Conservation (phyloP, 2,113 vertebrate species). For the Neomonachus schauinslandi region DNA sequence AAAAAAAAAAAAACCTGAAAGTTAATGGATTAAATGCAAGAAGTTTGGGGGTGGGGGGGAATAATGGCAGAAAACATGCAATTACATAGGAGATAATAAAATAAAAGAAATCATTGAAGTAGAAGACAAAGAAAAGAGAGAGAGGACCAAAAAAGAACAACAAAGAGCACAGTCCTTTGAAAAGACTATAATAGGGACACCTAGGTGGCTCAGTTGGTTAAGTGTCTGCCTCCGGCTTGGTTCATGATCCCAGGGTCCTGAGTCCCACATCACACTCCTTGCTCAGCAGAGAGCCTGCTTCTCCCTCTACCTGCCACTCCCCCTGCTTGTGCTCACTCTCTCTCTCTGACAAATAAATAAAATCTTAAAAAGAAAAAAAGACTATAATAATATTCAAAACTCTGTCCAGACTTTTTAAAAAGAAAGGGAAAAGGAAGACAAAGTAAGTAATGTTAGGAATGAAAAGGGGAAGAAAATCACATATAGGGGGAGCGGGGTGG, state of each 20-base stretch:
- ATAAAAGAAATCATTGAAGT: neutral
- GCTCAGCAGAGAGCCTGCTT: neutral
- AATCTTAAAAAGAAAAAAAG: neutral
- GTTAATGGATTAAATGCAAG: neutral
- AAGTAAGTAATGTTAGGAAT: neutral
- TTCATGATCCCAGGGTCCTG: neutral
- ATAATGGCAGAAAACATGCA: neutral
- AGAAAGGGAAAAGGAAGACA: neutral
- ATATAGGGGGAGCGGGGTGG: too few species aligned
- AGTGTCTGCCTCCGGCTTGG: neutral
- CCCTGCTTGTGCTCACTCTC: too few species aligned
- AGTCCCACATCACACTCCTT: neutral
- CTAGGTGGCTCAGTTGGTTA: neutral
- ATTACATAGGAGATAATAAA: neutral
- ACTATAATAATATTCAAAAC: neutral
- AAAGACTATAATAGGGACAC: neutral
- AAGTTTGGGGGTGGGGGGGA: neutral
- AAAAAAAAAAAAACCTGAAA: neutral
- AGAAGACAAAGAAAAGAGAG: neutral
- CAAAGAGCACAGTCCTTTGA: neutral
- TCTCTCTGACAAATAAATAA: too few species aligned
- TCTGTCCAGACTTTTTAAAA: neutral
- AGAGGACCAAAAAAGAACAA: neutral
- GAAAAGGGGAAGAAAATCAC: neutral
- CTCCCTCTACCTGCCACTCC: too few species aligned